These are phyloP conservation scores for Nephotettix cincticeps DNA, from an alignment of 1,140 invertebrate genomes.

Conservation along the genomic window DNA sequence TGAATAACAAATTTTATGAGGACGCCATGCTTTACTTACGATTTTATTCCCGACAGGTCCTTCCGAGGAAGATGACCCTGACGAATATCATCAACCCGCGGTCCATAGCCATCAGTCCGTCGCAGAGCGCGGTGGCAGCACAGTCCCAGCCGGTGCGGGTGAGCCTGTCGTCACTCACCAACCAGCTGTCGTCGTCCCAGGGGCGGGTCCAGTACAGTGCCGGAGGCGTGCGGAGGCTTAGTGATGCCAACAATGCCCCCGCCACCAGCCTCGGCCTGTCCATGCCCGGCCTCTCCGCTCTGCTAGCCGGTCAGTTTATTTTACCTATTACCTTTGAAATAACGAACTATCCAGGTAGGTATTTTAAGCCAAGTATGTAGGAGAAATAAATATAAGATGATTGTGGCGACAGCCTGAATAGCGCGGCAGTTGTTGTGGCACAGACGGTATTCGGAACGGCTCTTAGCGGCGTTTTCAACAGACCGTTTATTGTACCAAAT, in stretches of 20 bases:
- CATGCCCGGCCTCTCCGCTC: constrained; percentile 54
- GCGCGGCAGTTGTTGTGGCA: too few species aligned
- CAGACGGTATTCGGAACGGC: too few species aligned
- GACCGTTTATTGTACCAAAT: too few species aligned
- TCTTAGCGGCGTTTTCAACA: too few species aligned
- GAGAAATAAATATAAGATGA: too few species aligned
- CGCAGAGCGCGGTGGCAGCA: constrained; percentile 39
- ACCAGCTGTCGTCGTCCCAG: constrained; percentile 30
- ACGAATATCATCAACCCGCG: constrained; percentile 32
- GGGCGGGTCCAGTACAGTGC: constrained; percentile 5
- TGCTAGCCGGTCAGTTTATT: constrained; percentile 50
- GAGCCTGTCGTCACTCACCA: constrained; percentile 22
- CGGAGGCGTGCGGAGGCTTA: not conserved
- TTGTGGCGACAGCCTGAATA: too few species aligned
- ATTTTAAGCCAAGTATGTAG: too few species aligned
- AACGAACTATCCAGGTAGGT: too few species aligned
- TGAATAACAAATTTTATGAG: too few species aligned
- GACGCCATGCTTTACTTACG: too few species aligned
- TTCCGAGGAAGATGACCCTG: constrained; percentile 34
- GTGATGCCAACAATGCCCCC: not conserved
- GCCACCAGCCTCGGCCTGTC: constrained; percentile 50
- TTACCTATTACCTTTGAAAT: too few species aligned
- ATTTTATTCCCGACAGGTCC: constrained; percentile 26
- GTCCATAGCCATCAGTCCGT: constrained; percentile 39
- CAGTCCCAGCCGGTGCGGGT: constrained; percentile 41